Evolutionary conservation across 2,797 vertebrate genomes (phyloP), one percentile per base, ranked within the genome.

Genomic region (Morus bassanus): DNA sequence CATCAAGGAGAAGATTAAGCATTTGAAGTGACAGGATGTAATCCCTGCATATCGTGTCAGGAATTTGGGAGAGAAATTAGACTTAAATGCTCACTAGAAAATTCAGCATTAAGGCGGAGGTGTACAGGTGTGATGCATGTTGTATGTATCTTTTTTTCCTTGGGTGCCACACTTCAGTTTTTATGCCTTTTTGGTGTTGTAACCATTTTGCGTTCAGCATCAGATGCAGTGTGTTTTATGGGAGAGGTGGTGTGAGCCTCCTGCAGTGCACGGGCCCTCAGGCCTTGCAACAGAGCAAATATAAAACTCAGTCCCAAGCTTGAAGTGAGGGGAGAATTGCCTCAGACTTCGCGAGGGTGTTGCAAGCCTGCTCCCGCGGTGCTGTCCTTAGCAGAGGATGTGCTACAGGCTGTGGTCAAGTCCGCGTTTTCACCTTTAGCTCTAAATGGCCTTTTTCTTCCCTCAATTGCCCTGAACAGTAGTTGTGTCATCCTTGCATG

Each of bases 401-500:
- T 84, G 57, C 51, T 65, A 4, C 77, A 81, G 85, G n/a, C 85
- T 90, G 80, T 27, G 89, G 93, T 89, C 72, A 51, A 75, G 27
- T 11, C 73, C 7, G 1, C 5, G 10, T 69, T 76, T 86, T 88
- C 87, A 92, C 75, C 92, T 93, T 86, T 65, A 63, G 46, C 89
- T 89, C 76, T 74, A 61, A 93, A 63, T 19, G 68, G 27, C 87
- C 63, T 88, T 91, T 80, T 91, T 19, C 60, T 74, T 83, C 35
- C 75, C 63, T 78, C 61, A 35, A 7, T 10, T 60, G 53, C 65
- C 59, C 39, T 45, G 30, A 83, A 91, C 89, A 73, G 94, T 92
- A 91, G 94, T 88, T 95, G 89, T 90, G 94, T 95, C 94, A 91
- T 75, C 59, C 31, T 51, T 45, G 88, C 10, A 1, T 54, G 39